Base-by-base conservation (phyloP, 2,113 vertebrate genomes). In the Heterocephalus glaber region DNA sequence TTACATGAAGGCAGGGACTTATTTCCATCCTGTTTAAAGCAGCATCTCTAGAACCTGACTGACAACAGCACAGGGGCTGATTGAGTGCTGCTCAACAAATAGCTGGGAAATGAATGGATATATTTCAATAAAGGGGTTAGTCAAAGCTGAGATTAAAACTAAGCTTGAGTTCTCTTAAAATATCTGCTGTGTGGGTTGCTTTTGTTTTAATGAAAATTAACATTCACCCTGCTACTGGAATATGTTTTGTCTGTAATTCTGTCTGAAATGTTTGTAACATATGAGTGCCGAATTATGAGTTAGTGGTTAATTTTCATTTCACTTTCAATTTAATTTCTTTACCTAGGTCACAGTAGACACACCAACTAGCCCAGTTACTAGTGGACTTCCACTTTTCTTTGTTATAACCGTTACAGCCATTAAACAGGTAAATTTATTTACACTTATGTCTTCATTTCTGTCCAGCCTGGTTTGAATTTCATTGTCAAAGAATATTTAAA, bases 371-470 rank as follows among this genome's bases (percentile, higher is more conserved):
- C 99, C 99, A 0, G 99, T 99, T 97, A 99, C 99, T 94, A 99
- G 99, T 72, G 99, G 99, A 97, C 99, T 99, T 97, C 99, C 99
- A 0, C 99, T 99, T 97, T 99, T 99, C 98, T 99, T 99, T 98
- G 99, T 99, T 93, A 99, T 99, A 97, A 99, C 99, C 87, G 99
- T 99, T 90, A 99, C 99, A 26, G 99, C 99, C 89, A 99, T 99
- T 96, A 99, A 99, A 98, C 99, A 99, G 99, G 99, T 99, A 98
- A 92, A 54, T 44, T 87, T 92, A 28, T 58, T 89, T 94, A 86
- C 6, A 82, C 1, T 91, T 88, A 74, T 33, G 10, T 47, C 26
- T 96, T 20, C 14, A 24, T 95, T 88, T 93, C 61, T 82, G 17
- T 89, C n/a, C 72, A 88, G 35, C 52, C 19, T 92, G 33, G 16